A percentile compares a stretch with the other conserved stretches of the same genome.
Evolutionary conservation across 1,140 invertebrate species (phyloP).

Genomic region (Lineus longissimus): DNA sequence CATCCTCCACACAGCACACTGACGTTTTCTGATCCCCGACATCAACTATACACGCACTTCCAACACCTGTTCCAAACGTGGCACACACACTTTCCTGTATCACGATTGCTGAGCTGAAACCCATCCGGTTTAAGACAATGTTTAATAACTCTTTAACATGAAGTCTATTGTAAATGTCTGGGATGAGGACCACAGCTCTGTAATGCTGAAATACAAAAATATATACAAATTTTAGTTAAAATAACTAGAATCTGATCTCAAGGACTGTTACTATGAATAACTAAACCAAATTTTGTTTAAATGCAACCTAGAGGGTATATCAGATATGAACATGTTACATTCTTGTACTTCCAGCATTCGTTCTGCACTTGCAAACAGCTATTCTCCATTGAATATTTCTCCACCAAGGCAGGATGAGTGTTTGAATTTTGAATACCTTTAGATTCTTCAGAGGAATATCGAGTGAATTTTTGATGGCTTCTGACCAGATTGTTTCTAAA

Average conservation of each 20-base stretch:
- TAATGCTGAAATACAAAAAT: slow-evolving; percentile 62
- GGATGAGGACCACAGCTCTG: slow-evolving; percentile 81
- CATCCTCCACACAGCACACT: slow-evolving; percentile 93
- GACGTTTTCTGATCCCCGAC: slow-evolving; percentile 93
- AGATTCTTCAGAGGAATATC: slow-evolving; percentile 73
- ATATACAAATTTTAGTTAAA: slow-evolving; percentile 8
- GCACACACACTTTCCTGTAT: slow-evolving; percentile 83
- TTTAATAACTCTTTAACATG: slow-evolving; percentile 82
- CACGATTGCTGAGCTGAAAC: slow-evolving; percentile 82
- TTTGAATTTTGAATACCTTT: slow-evolving; percentile 52
- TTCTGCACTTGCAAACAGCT: too few relatives aligned
- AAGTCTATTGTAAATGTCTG: slow-evolving; percentile 84
- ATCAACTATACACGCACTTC: slow-evolving; percentile 90
- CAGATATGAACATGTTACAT: too few relatives aligned
- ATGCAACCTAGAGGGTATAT: neutral
- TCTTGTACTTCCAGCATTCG: too few relatives aligned
- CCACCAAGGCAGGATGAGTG: too few relatives aligned
- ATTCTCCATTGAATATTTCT: too few relatives aligned
- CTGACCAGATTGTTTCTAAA: slow-evolving; percentile 81
- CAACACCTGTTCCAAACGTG: slow-evolving; percentile 87
- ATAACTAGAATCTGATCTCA: slow-evolving; percentile 7
- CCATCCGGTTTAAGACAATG: slow-evolving; percentile 74
- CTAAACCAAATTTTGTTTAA: neutral
- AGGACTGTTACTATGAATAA: slow-evolving; percentile 10
- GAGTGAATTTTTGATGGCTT: slow-evolving; percentile 71